Base-by-base conservation (phyloP, 2,113 vertebrate genomes). In the Serinus canaria region DNA sequence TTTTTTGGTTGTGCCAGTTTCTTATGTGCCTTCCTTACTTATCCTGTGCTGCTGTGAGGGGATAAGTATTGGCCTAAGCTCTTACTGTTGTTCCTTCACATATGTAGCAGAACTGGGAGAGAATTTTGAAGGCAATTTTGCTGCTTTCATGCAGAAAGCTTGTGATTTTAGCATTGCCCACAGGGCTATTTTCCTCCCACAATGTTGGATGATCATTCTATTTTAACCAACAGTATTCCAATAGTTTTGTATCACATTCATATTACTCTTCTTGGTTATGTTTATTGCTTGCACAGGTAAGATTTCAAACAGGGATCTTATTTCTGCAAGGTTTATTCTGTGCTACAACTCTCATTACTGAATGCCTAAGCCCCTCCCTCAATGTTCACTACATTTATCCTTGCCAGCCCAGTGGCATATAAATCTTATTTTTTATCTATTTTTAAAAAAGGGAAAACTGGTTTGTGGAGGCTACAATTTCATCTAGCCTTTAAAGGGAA, bases 91-190 rank as follows among this genome's bases (percentile, higher is more conserved):
- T 82, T 56, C 33, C 35, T 82, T 88, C 84, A 47, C 3, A 1
- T 43, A 74, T 15, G 10, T 43, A n/a, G 58, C 78, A 87, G 62
- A 87, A 84, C 15, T 49, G 62, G 31, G 20, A 77, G 68, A 83
- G n/a, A 80, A 80, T 88, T 83, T 80, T 74, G 37, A 92, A 50
- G 31, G 70, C 28, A 16, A 10, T 66, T 93, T 90, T 92, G 63
- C 49, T 92, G 75, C 30, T 77, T 87, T 68, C 83, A 15, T 88
- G 44, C 37, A 56, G 52, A 82, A 82, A 74, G 31, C 25, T 79
- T 85, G 63, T 92, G 78, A 62, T 79, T 87, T 94, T 44, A 64
- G 28, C 1, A 3, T 85, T 72, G 33, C 30, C 37, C 22, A 1
- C 46, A 41, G 37, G 50, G 23, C 5, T 79, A 19, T 76, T 83